These are phyloP conservation scores for Trogon melanurus DNA, from an alignment of 2,113 vertebrate genomes.

Conservation along the genomic window DNA sequence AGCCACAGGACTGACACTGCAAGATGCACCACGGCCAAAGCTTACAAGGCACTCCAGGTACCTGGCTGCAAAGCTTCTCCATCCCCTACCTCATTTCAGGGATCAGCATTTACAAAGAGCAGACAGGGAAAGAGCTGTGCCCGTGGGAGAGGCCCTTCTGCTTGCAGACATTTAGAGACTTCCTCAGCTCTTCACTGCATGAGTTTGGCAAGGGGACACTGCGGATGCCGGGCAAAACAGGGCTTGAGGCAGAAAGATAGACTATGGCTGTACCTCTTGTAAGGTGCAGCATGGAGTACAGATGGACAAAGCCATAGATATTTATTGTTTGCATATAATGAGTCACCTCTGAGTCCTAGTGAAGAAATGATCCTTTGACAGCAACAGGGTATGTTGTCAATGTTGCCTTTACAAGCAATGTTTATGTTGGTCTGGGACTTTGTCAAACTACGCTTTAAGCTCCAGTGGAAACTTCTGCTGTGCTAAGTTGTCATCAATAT, in stretches of 20 bases:
- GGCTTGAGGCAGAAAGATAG: not conserved
- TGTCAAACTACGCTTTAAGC: not conserved
- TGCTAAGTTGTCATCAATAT: not conserved
- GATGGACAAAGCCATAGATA: not conserved
- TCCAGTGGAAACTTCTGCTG: not conserved
- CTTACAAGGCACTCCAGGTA: not conserved
- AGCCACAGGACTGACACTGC: not conserved
- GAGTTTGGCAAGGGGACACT: not conserved
- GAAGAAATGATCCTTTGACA: not conserved
- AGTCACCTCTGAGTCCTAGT: not conserved
- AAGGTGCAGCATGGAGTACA: fast-evolving
- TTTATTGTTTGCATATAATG: not conserved
- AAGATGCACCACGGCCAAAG: too few relatives aligned
- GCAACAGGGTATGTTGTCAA: not conserved
- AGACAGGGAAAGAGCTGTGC: not conserved
- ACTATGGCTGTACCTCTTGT: fast-evolving
- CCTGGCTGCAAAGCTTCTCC: not conserved
- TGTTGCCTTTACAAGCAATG: not conserved
- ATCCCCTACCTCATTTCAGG: not conserved
- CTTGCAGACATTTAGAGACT: fast-evolving
- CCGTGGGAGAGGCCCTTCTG: fast-evolving
- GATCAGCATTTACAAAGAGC: not conserved
- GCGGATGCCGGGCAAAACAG: not conserved
- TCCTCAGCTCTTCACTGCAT: not conserved
- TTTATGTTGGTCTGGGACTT: not conserved